These are phyloP conservation scores for Raja brachyura DNA, from an alignment of 2,113 vertebrate species.

Conservation along the genomic window DNA sequence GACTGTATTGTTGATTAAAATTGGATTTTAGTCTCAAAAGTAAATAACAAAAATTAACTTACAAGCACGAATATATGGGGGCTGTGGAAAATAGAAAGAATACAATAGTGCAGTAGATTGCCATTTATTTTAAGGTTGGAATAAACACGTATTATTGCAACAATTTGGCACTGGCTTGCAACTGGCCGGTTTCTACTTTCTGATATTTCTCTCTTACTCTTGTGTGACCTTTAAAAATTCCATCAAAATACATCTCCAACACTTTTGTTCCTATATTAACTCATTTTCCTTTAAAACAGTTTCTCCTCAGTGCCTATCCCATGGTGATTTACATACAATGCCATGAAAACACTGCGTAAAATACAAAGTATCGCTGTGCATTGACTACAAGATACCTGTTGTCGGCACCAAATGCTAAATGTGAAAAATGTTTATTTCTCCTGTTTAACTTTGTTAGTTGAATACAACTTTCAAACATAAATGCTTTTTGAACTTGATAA, in stretches of 20 bases:
- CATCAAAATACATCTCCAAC: background rate
- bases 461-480: background rate
- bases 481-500: background rate
- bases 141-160: background rate
- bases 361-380: background rate
- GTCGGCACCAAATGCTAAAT: background rate
- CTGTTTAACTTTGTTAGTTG: no score
- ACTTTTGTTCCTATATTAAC: background rate
- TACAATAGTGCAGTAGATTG: background rate
- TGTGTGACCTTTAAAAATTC: background rate
- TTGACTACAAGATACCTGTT: background rate
- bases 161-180: background rate
- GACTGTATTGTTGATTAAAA: background rate
- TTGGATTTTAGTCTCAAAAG: background rate
- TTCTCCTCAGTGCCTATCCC: background rate
- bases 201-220: background rate
- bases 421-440: background rate
- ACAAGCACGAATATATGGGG: background rate
- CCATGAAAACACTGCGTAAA: background rate
- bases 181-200: background rate
- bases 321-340: background rate
- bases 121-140: background rate
- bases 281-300: background rate
- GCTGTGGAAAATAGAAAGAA: background rate
- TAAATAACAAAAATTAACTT: background rate